A percentile compares a stretch with the other conserved stretches of the same genome.
These are phyloP conservation scores for Cataglyphis hispanica DNA, from an alignment of 1,140 invertebrate species.

Conservation along the genomic window DNA sequence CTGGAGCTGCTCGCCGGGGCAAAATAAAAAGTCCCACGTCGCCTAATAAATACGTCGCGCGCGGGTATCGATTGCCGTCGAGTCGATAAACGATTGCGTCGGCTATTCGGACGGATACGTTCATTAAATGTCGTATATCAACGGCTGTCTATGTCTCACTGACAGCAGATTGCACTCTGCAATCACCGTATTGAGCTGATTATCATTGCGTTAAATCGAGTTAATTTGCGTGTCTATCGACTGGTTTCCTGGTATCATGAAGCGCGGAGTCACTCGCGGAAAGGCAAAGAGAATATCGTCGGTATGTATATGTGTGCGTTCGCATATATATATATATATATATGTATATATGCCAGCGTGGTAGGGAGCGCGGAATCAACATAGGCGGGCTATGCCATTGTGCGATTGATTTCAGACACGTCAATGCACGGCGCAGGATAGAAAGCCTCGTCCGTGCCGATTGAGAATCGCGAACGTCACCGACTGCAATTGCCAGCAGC, in stretches of 20 bases:
- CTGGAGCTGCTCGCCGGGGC: not conserved
- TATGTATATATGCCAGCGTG: constrained; percentile 16
- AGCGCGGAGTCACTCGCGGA: constrained; percentile 33
- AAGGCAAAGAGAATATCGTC: constrained; percentile 18
- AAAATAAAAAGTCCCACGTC: constrained; percentile 23
- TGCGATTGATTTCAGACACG: constrained; percentile 81
- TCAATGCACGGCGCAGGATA: constrained; percentile 70
- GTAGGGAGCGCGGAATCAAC: constrained; percentile 34
- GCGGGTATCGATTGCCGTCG: not conserved
- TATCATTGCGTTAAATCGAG: constrained; percentile 67
- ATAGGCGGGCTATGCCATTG: constrained; percentile 54
- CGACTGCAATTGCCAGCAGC: constrained; percentile 22
- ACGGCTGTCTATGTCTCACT: constrained; percentile 30
- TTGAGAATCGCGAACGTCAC: constrained; percentile 28
- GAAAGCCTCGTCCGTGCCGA: constrained; percentile 38
- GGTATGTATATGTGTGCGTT: constrained; percentile 3
- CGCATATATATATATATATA: constrained; percentile 1
- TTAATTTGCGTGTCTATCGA: constrained; percentile 72
- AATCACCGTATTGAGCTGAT: constrained; percentile 66
- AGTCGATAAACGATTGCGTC: not conserved
- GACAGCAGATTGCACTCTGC: constrained; percentile 67
- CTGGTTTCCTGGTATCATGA: constrained; percentile 33
- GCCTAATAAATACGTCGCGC: constrained; percentile 53
- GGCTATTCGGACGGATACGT: constrained; percentile 21
- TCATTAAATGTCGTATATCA: constrained; percentile 65